Evolutionary conservation across 2,113 vertebrate species (phyloP), one percentile per base, ranked within the genome.

Genomic region (Sylvilagus bachmani): DNA sequence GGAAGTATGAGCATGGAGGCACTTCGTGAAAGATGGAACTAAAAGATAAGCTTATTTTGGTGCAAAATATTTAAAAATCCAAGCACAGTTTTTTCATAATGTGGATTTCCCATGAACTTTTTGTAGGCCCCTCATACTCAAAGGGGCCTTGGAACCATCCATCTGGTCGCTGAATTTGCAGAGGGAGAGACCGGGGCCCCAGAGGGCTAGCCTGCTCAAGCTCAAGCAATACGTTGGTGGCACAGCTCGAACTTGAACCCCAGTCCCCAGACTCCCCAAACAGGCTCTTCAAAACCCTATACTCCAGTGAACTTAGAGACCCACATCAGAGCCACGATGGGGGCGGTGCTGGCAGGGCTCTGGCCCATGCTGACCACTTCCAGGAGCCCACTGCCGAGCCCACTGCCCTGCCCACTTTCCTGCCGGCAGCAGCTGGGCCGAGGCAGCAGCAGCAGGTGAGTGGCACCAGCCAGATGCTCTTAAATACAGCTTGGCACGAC

Each of bases 401-500:
- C 38, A 11, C 33, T 5, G 12, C 33, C 36, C 36, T 10, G 81
- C 70, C n/a, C 70, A 69, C 36, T n/a, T n/a, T 51, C 17, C 49
- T 29, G 27, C 10, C 21, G n/a, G 49, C 55, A 29, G 82, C 22
- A 29, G 75, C 73, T 2, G 7, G 77, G 77, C 36, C 9, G 49
- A 85, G 89, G 58, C 67, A 49, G 3, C 19, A 49, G 86, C 19
- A 33, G 96, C 92, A 90, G 86, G 90, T 85, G 82, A 94, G 75
- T 84, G 97, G 84, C 38, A 58, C 78, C 67, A 81, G 83, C 44
- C 96, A 91, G 92, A 95, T 71, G 90, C 87, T 95, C 94, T 96
- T 95, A 95, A 97, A 94, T 96, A 97, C 91, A 92, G 86, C 64
- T 55, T 94, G 95, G 95, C 91, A 92, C 74, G 71, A 84, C 82